Conservation (phyloP, 2,113 vertebrate genomes). For the Petromus typicus region DNA sequence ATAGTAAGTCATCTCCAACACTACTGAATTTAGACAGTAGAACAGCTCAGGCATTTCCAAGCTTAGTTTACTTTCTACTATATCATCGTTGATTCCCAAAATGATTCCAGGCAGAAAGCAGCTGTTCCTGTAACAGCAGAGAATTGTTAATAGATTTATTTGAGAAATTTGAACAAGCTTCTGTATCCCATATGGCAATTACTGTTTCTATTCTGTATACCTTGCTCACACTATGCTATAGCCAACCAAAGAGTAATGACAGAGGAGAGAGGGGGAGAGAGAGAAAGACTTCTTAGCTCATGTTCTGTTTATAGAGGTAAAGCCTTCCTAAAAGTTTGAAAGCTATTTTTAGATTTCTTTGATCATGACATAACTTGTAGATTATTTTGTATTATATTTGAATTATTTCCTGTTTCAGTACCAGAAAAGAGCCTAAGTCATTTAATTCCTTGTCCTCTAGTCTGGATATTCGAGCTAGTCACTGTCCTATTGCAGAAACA, state of each 20-base stretch:
- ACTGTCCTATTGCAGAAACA: not conserved
- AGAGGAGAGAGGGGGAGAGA: not conserved
- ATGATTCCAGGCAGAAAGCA: not conserved
- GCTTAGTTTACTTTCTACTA: not conserved
- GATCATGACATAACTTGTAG: not conserved
- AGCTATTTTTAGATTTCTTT: not conserved
- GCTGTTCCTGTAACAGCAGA: not conserved
- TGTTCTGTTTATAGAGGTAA: not conserved
- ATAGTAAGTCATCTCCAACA: not conserved
- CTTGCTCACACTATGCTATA: not conserved
- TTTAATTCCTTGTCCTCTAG: not conserved
- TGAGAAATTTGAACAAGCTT: not conserved
- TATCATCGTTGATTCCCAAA: not conserved
- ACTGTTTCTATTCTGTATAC: not conserved
- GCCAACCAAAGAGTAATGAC: not conserved
- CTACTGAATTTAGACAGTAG: not conserved
- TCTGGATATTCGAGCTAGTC: not conserved
- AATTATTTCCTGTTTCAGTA: not conserved
- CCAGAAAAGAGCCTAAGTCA: not conserved
- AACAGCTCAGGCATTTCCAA: not conserved
- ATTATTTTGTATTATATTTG: not conserved
- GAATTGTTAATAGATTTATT: conserved; percentile 32
- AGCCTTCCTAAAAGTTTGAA: not conserved
- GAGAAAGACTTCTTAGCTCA: not conserved
- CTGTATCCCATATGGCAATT: not conserved